A percentile compares a stretch with the other conserved stretches of the same genome.
phyloP scores from a whole-genome alignment of 2,797 vertebrate genomes.

The Crotalus adamanteus region DNA sequence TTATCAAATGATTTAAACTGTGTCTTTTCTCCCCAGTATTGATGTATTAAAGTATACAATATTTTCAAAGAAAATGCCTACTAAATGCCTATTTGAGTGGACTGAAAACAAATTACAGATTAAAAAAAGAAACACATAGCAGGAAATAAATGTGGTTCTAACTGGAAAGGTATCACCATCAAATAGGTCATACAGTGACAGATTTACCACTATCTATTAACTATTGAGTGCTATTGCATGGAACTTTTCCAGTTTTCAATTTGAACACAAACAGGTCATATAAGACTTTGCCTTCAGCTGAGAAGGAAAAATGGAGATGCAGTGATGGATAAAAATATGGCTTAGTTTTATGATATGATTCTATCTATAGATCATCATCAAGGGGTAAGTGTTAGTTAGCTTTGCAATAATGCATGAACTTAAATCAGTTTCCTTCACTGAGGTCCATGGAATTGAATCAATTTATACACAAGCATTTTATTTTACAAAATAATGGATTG shows the following conservation, averaged over 20 bases:
- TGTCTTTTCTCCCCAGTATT: neutral
- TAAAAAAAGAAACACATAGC: conserved; percentile 62
- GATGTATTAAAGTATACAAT: neutral
- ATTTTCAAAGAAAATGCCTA: neutral
- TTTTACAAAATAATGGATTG: neutral
- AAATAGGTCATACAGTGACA: neutral
- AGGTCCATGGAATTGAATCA: neutral
- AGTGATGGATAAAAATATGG: neutral
- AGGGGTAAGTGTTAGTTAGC: neutral
- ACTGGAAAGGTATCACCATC: neutral
- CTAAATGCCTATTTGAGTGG: neutral
- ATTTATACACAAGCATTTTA: neutral
- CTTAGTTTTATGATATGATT: neutral
- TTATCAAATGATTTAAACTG: neutral
- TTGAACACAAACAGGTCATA: neutral
- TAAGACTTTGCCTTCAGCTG: neutral
- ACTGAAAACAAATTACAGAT: conserved; percentile 40
- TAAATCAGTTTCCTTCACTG: neutral
- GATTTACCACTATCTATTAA: neutral
- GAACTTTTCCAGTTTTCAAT: neutral
- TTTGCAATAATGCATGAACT: neutral
- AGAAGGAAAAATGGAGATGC: neutral
- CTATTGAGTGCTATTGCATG: too few species aligned
- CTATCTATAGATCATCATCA: neutral
- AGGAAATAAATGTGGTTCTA: neutral